Conservation (phyloP, 1,140 invertebrate genomes). For the Papilio dardanus region DNA sequence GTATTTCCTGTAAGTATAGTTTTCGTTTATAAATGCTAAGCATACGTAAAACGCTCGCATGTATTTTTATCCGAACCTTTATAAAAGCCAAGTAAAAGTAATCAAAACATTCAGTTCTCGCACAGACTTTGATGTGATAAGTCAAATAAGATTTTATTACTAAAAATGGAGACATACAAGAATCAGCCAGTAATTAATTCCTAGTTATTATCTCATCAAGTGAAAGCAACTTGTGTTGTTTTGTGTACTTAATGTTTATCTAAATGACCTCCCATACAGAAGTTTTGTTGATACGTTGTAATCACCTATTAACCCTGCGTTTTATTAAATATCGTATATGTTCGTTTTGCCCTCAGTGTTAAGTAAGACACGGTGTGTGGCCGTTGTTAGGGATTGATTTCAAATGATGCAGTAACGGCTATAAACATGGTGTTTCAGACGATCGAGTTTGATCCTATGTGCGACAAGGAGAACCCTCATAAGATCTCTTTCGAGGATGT, state of each 20-base stretch:
- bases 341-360: constrained; percentile 12
- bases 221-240: constrained; percentile 34
- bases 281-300: constrained; percentile 13
- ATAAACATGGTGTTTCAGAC: constrained; percentile 75
- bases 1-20: background rate
- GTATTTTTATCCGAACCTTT: background rate
- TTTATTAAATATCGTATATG: background rate
- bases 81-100: constrained; percentile 33
- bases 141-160: background rate
- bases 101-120: constrained; percentile 23
- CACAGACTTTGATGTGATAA: constrained; percentile 26
- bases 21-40: background rate
- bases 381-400: background rate
- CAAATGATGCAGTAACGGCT: background rate
- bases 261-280: constrained; percentile 30
- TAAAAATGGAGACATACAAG: constrained; percentile 30
- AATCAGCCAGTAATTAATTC: constrained; percentile 16
- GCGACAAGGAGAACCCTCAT: constrained; percentile 89
- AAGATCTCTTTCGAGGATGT: constrained; percentile 93
- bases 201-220: background rate
- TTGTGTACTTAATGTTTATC: constrained; percentile 28
- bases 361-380: background rate
- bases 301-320: constrained; percentile 33
- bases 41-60: background rate
- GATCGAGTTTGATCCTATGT: constrained; percentile 86